phyloP scores from a whole-genome alignment of 2,888 invertebrate genomes.

The Macrophya alboannulata region DNA sequence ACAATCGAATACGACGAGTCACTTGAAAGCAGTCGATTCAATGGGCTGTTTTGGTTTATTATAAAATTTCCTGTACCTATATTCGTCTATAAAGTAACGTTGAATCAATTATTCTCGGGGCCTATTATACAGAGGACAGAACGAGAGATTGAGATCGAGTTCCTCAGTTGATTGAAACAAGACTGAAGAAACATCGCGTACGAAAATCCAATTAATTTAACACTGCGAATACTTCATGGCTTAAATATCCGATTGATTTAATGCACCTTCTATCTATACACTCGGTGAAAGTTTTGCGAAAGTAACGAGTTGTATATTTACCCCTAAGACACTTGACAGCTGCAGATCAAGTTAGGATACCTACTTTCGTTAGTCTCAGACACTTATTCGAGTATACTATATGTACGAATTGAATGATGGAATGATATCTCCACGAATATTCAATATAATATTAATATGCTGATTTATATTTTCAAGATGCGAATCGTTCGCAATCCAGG shows the following conservation, averaged over 20 bases:
- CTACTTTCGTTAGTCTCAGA: background rate
- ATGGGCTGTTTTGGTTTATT: slow-evolving; percentile 25
- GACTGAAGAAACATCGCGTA: background rate
- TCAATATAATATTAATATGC: slow-evolving; percentile 1
- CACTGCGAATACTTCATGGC: background rate
- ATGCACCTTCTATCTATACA: background rate
- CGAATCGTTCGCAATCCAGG: background rate
- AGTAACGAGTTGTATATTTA: slow-evolving; percentile 23
- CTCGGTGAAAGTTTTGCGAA: slow-evolving; percentile 23
- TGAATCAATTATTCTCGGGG: slow-evolving; percentile 15
- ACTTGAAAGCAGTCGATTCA: slow-evolving; percentile 31
- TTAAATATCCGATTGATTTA: background rate
- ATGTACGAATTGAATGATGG: background rate
- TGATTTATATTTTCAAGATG: background rate
- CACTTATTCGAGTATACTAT: background rate
- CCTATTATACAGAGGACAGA: background rate
- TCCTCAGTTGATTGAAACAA: background rate
- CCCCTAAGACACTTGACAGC: slow-evolving; percentile 1
- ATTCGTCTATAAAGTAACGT: slow-evolving; percentile 10
- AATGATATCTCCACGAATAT: background rate
- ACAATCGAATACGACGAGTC: slow-evolving; percentile 53
- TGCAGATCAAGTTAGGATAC: slow-evolving; percentile 31
- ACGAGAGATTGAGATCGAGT: background rate
- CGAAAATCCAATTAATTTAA: background rate
- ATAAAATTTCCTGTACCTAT: background rate